phyloP scores from a whole-genome alignment of 2,888 invertebrate genomes.

The Eupithecia subfuscata region DNA sequence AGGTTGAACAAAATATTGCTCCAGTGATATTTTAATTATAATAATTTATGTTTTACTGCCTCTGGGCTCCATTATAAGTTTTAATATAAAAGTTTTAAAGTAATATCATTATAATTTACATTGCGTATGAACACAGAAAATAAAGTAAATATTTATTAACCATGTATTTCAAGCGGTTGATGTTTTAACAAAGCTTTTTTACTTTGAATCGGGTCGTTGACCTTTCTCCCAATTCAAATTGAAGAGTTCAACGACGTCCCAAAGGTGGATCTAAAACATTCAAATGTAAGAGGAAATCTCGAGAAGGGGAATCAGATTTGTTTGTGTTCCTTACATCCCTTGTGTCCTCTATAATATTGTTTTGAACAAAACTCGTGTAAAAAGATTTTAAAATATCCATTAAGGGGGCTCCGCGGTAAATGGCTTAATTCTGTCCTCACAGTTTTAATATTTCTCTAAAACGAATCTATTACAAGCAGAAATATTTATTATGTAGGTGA shows the following conservation, averaged over 20 bases:
- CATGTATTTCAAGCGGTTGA: background rate
- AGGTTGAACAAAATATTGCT: background rate
- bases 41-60: background rate
- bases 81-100: background rate
- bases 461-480: too few relatives aligned
- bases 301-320: conserved; percentile 36
- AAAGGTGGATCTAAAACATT: conserved; percentile 27
- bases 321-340: conserved; percentile 38
- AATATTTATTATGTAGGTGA: too few relatives aligned
- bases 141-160: background rate
- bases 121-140: background rate
- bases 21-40: background rate
- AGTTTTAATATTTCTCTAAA: too few relatives aligned
- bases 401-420: background rate
- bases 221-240: conserved; percentile 1
- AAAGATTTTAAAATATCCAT: background rate
- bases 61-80: background rate
- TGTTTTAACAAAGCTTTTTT: background rate
- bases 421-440: too few relatives aligned
- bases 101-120: background rate
- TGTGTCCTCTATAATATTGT: conserved; percentile 35
- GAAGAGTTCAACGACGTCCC: conserved; percentile 1
- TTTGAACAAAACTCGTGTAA: conserved; percentile 28
- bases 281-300: conserved; percentile 32
- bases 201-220: background rate